A percentile compares a stretch with the other conserved stretches of the same genome.
These are phyloP conservation scores for Argynnis bischoffii DNA, from an alignment of 2,888 invertebrate genomes.

Conservation along the genomic window DNA sequence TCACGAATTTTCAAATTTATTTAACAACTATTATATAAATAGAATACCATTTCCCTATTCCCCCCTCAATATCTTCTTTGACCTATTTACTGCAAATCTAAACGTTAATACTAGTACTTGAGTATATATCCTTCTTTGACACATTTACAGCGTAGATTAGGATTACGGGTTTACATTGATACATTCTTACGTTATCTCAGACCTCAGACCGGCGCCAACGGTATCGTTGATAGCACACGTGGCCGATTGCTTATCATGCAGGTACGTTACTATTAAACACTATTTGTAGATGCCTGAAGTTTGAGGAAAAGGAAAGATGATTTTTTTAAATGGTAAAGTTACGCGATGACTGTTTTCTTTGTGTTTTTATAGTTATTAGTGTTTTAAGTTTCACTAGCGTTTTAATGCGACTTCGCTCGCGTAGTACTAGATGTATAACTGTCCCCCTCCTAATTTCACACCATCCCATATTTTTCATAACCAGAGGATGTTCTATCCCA, in stretches of 20 bases:
- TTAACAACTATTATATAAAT: no score
- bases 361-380: no score
- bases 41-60: no score
- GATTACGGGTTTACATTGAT: conserved; percentile 29
- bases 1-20: no score
- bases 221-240: conserved; percentile 56
- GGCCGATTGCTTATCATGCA: conserved; percentile 26
- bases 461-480: no score
- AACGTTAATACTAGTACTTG: not conserved
- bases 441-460: no score
- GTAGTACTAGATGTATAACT: no score
- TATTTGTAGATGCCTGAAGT: conserved; percentile 8
- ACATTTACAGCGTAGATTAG: conserved; percentile 32
- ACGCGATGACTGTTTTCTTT: no score
- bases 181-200: conserved; percentile 42
- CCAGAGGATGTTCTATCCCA: no score
- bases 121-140: conserved; percentile 30
- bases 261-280: conserved; percentile 22
- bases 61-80: not conserved
- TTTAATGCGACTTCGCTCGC: no score
- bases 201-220: conserved; percentile 49
- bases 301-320: not conserved
- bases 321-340: not conserved
- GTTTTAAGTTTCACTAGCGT: no score
- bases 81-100: conserved; percentile 7